Base-by-base conservation (phyloP, 2,888 invertebrate species). In the Platerodrilus igneus region DNA sequence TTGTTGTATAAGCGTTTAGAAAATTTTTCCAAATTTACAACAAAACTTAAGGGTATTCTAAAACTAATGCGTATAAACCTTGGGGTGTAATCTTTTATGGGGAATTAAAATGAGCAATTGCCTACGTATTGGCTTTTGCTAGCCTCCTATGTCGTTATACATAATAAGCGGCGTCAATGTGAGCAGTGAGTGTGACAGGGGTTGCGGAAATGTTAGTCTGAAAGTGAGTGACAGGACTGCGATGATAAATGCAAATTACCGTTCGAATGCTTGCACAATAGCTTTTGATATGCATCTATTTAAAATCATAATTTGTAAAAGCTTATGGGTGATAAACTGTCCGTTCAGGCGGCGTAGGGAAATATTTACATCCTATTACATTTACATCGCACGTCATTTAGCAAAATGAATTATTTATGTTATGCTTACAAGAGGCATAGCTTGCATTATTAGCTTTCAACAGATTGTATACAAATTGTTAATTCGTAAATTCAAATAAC, bases 81-180 rank as follows among this genome's bases (percentile, higher is more conserved):
- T n/a, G 22, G 37, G 41, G 29, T 28, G 28, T 28, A 41, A 41
- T 41, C 41, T 41, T 32, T 28, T 27, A 37, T 28, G 22, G 41
- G 41, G 41, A 37, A 41, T 41, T 37, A 28, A 20, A 56, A 63
- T 63, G 60, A 63, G 58, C 63, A 64, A 64, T 63, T 60, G 63
- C 59, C 55, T 61, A 63, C 63, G 66, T 64, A 66, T 66, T 65
- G 63, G 62, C 62, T 62, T 62, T 64, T 62, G 59, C 55, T 51
- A 53, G 51, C 53, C 57, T 56, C 55, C 57, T 57, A 57, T 57
- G 59, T n/a, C n/a, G n/a, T 59, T 52, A 57, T 52, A 60, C 58
- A 62, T 62, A 58, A 61, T 60, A 57, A 51, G 53, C 36, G 41
- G 38, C 38, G 48, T 46, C 45, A 27, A 45, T 45, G 41, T 45